A percentile compares a stretch with the other conserved stretches of the same genome.
These are phyloP conservation scores for Drosophila gaucha DNA, from an alignment of 2,888 invertebrate species.

Conservation along the genomic window DNA sequence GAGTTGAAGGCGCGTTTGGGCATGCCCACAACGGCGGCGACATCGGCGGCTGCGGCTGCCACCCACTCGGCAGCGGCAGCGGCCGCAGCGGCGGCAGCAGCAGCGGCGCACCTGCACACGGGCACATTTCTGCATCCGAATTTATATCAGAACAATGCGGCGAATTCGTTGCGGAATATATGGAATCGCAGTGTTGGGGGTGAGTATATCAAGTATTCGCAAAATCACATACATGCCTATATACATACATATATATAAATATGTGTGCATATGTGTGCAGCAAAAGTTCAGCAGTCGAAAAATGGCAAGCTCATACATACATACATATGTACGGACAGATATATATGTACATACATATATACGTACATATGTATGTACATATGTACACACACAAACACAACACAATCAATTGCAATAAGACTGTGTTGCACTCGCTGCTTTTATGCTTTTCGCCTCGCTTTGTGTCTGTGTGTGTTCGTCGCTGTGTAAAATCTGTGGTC, in stretches of 20 bases:
- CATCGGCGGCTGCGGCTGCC: conserved; percentile 56
- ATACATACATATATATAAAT: not conserved
- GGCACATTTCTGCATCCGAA: conserved; percentile 88
- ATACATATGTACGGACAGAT: conserved; percentile 13
- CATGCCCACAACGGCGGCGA: conserved; percentile 86
- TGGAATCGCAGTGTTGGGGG: conserved; percentile 85
- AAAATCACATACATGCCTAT: not conserved
- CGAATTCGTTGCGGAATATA: conserved; percentile 85
- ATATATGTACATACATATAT: conserved; percentile 7
- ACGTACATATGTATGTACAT: not conserved
- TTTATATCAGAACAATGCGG: conserved; percentile 87
- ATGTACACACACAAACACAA: not conserved
- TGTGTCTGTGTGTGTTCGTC: conserved; percentile 45
- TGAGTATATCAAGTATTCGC: conserved; percentile 72
- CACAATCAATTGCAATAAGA: conserved; percentile 75
- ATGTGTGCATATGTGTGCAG: not conserved
- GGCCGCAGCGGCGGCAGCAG: conserved; percentile 70
- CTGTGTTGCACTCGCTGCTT: conserved; percentile 74
- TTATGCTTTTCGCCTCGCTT: conserved; percentile 62
- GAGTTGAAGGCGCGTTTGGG: conserved; percentile 95
- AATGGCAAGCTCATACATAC: conserved; percentile 48
- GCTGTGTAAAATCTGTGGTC: conserved; percentile 84
- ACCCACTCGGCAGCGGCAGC: conserved; percentile 69
- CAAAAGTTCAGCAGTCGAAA: conserved; percentile 48
- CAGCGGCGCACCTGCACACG: conserved; percentile 82